A percentile compares a stretch with the other conserved stretches of the same genome.
These are phyloP conservation scores for Branchipolynoe longqiensis DNA, from an alignment of 2,888 invertebrate species.

Conservation along the genomic window DNA sequence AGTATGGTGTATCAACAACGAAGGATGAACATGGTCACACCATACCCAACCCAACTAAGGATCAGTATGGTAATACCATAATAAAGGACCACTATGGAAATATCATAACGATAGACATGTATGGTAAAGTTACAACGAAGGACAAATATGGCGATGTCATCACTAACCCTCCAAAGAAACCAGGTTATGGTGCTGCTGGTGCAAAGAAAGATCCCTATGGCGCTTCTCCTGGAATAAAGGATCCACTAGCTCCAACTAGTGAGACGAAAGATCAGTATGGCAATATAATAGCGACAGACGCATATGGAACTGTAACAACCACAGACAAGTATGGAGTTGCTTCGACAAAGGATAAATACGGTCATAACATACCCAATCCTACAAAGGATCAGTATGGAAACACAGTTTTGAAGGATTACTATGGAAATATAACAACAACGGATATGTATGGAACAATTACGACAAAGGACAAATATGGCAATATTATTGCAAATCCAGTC, in stretches of 20 bases:
- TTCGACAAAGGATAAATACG: slow-evolving; percentile 12
- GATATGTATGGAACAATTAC: not conserved
- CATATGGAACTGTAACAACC: slow-evolving; percentile 4
- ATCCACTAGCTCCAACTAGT: not conserved
- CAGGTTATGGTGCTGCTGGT: not conserved
- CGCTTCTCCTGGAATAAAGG: not conserved
- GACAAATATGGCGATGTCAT: no score
- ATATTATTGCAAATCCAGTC: not conserved
- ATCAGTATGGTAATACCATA: not conserved
- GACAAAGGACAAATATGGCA: slow-evolving; percentile 12
- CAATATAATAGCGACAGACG: not conserved
- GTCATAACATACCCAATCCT: not conserved
- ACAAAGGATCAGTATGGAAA: slow-evolving; percentile 28
- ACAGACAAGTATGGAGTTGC: slow-evolving; percentile 21
- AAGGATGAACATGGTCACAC: no score
- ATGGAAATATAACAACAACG: not conserved
- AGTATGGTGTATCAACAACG: not conserved
- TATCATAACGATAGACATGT: no score
- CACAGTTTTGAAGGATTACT: not conserved
- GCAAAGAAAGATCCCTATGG: slow-evolving; percentile 12
- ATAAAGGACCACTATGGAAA: slow-evolving; percentile 4
- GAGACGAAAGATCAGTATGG: slow-evolving; percentile 13
- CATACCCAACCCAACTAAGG: not conserved
- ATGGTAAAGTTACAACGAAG: no score
- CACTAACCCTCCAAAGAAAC: no score